phyloP scores from a whole-genome alignment of 2,113 vertebrate genomes.

The Cisticola juncidis region DNA sequence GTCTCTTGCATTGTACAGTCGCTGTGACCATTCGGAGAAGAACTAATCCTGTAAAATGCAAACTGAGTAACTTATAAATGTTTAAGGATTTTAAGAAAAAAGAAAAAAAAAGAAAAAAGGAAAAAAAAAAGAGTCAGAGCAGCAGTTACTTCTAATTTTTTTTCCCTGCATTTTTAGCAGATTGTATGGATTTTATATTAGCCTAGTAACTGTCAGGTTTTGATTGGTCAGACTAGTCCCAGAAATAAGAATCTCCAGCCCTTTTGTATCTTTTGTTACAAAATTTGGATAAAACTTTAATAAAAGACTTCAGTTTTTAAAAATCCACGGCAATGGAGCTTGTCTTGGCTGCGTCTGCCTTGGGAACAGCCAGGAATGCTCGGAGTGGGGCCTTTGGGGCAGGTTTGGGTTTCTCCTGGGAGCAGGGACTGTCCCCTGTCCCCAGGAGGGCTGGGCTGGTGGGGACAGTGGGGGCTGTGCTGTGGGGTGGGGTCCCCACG shows the following conservation, averaged over 20 bases:
- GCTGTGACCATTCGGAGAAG: constrained; percentile 56
- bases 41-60: constrained; percentile 64
- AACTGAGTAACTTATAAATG: constrained; percentile 69
- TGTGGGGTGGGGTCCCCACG: accelerated
- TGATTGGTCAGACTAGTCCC: constrained; percentile 56
- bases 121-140: constrained; percentile 20
- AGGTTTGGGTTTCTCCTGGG: not conserved
- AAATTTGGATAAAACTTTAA: constrained; percentile 73
- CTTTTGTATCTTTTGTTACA: constrained; percentile 73
- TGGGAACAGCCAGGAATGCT: not conserved
- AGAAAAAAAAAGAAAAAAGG: not conserved
- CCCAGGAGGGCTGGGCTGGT: accelerated
- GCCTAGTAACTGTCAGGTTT: constrained; percentile 54
- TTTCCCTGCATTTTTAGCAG: constrained; percentile 64
- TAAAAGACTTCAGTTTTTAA: constrained; percentile 72
- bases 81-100: constrained; percentile 21
- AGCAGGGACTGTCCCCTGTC: not conserved
- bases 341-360: not conserved
- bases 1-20: constrained; percentile 59
- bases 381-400: not conserved
- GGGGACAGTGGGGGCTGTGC: accelerated
- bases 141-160: constrained; percentile 58
- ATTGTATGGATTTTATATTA: constrained; percentile 65
- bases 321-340: not conserved
- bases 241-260: constrained; percentile 54